Evolutionary conservation across 2,797 vertebrate genomes (phyloP).

Genomic region (Hydrocynus forskahlii): DNA sequence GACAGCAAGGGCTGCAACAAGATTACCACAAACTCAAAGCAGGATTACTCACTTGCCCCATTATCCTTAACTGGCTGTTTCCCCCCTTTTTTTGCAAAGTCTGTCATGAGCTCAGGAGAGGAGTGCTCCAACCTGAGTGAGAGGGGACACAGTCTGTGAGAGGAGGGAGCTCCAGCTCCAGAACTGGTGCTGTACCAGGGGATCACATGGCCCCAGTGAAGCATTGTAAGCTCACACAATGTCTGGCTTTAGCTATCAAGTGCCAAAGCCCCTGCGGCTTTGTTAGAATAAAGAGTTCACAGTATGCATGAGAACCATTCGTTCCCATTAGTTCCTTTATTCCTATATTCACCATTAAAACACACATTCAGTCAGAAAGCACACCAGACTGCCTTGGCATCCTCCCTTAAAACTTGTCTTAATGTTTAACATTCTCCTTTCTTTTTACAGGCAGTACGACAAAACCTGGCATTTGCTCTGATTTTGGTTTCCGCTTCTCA

Average conservation of each 20-base stretch:
- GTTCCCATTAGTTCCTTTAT: conserved; percentile 29
- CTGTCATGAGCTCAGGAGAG: conserved; percentile 60
- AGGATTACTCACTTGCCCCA: conserved; percentile 53
- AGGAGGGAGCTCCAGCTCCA: conserved; percentile 40
- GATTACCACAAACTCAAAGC: not conserved
- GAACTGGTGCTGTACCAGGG: conserved; percentile 34
- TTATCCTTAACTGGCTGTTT: conserved; percentile 53
- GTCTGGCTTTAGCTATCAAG: conserved; percentile 58
- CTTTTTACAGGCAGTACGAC: not conserved
- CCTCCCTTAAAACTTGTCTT: not conserved
- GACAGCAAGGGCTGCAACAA: not conserved
- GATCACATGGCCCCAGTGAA: conserved; percentile 61
- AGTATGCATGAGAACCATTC: conserved; percentile 48
- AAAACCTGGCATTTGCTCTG: conserved; percentile 25
- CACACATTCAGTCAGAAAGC: not conserved
- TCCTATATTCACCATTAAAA: not conserved
- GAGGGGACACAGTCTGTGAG: conserved; percentile 46
- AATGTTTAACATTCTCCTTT: not conserved
- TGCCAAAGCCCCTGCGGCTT: conserved; percentile 59
- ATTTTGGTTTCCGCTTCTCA: conserved; percentile 38
- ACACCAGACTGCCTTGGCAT: not conserved
- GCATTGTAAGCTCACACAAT: conserved; percentile 65
- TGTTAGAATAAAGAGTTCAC: conserved; percentile 53
- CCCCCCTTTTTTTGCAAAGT: conserved; percentile 43
- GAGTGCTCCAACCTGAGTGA: conserved; percentile 59